Evolutionary conservation across 1,140 invertebrate genomes (phyloP), one percentile per base, ranked within the genome.

Genomic region (Pseudomyrmex flavicornis): DNA sequence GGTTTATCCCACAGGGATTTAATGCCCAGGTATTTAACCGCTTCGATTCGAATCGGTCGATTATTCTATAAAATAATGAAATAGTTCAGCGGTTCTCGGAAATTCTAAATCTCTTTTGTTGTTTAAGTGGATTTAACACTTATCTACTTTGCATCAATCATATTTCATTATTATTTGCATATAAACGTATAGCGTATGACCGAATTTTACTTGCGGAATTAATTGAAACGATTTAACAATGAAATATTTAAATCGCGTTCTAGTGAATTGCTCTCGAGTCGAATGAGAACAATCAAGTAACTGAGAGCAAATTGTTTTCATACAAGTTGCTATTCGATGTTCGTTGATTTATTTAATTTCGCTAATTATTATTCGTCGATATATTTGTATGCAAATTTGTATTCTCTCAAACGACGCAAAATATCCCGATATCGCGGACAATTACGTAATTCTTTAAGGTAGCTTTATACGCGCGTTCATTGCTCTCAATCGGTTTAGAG

Each of bases 381-480:
- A 66, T 77, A 68, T 68, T 69, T 77, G 69, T 17, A 69, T 54
- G 26, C 12, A 76, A 66, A 44, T 20, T 12, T 2, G 15, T 48
- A 56, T 69, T 59, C 50, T n/a, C 48, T 48, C 20, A 48, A 69
- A 69, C 12, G 3, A 58, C 52, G 35, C n/a, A 35, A 68, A 65
- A 68, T 68, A 77, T 69, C 44, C 10, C 20, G 13, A 48, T 69
- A 69, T 79, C 13, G 20, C 52, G 15, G 63, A 58, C 20, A 79
- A 79, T 69, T 79, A 79, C 20, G 20, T 79, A 79, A 79, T 58
- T 70, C 20, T 59, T 79, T 69, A 79, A 70, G 52, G 44, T 59
- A 79, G 52, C 65, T 77, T 79, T 79, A 35, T n/a, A 26, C 17
- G 46, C 52, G 52, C 17, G 22, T 63, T 20, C 46, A 75, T 13